Base-by-base conservation (phyloP, 2,797 vertebrate genomes). In the Falco naumanni region DNA sequence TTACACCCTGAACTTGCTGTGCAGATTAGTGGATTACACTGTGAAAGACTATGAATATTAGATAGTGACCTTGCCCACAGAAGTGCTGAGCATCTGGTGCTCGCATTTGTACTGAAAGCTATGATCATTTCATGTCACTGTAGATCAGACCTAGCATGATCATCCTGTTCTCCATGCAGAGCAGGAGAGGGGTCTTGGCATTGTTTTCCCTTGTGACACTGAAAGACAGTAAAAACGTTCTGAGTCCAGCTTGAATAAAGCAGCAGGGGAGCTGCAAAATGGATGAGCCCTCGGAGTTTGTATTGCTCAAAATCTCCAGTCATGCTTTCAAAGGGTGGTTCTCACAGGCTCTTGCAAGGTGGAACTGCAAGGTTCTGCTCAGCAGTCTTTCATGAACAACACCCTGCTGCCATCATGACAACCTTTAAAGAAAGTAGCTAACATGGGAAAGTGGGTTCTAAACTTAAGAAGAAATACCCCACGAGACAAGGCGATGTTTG, bases 21-120 rank as follows among this genome's bases (percentile, higher is more conserved):
- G 22, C 56, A 47, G 64, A 28, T 39, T 76, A 37, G 65, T 45
- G 31, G 54, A 70, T 87, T 60, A 45, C 37, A 66, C 29, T 50
- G n/a, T 47, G 77, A 86, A 87, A 72, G 56, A 31, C n/a, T 54
- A 89, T 90, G 71, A 92, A 93, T 95, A 89, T 96, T 91, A 88
- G 77, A 79, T 87, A 86, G 81, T 70, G 80, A 84, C 93, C 81
- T 90, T 72, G 63, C 78, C 71, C 0, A 0, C 68, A 54, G 86
- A 89, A 94, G 70, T 50, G 29, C 53, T 0, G 16, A 95, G 60
- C 88, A 94, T 89, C 91, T 93, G 88, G 74, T 80, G 16, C 71
- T 68, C 0, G 0, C 2, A 2, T 63, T 71, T 80, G 51, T 93
- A 60, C 74, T 90, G 91, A 91, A 82, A 87, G 70, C 86, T 93